A percentile compares a stretch with the other conserved stretches of the same genome.
Conservation (phyloP, 1,140 invertebrate species). For the Papilio xuthus region DNA sequence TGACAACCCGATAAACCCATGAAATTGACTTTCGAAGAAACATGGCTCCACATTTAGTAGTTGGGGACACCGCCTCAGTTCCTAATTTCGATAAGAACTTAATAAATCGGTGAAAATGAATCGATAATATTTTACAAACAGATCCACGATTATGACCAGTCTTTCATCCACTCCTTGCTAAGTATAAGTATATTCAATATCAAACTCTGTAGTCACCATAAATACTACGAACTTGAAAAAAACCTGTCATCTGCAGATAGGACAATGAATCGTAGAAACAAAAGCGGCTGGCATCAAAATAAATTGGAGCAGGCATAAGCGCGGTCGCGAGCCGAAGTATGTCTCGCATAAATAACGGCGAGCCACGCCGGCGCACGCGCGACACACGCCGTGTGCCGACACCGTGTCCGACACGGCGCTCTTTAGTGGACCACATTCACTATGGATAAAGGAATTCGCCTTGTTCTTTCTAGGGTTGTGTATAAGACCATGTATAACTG, state of each 20-base stretch:
- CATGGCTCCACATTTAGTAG: slow-evolving; percentile 43
- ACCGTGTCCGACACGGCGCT: slow-evolving; percentile 66
- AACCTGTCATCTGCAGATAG: not conserved
- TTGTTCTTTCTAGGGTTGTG: slow-evolving; percentile 48
- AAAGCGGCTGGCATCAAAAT: slow-evolving; percentile 21
- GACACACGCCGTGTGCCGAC: slow-evolving; percentile 56
- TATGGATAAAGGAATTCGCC: slow-evolving; percentile 47
- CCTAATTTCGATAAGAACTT: not conserved
- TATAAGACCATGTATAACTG: not conserved
- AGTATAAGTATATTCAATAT: not conserved
- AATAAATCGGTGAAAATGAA: too few species aligned
- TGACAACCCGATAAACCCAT: slow-evolving; percentile 54
- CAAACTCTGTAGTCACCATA: not conserved
- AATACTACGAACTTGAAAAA: not conserved
- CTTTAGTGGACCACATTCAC: slow-evolving; percentile 66
- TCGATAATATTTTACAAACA: too few species aligned
- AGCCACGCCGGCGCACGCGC: slow-evolving; percentile 48
- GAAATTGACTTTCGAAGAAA: slow-evolving; percentile 72
- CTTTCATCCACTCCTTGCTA: not conserved
- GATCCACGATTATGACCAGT: too few species aligned
- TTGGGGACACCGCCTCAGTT: slow-evolving; percentile 39
- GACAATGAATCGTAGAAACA: slow-evolving; percentile 23
- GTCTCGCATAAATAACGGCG: slow-evolving; percentile 61
- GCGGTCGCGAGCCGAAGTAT: slow-evolving; percentile 41
- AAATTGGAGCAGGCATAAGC: slow-evolving; percentile 31